Conservation (phyloP, 2,888 invertebrate genomes). For the Empis livida region DNA sequence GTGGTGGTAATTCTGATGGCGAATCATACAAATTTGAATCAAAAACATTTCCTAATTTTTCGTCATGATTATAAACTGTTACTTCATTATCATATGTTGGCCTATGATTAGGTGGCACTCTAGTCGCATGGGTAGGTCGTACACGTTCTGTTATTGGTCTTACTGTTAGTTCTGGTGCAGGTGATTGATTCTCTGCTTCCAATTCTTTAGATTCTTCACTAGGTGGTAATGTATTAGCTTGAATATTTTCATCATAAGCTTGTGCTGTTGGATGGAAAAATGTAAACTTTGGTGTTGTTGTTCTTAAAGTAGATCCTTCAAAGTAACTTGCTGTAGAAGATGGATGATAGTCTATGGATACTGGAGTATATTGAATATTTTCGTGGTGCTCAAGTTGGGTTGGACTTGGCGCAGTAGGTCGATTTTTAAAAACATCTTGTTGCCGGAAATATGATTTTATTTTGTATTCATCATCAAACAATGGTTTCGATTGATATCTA, state of each 20-base stretch:
- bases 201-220: constrained; percentile 4
- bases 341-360: constrained; percentile 23
- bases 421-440: constrained; percentile 32
- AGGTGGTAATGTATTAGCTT: constrained; percentile 15
- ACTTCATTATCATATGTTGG: constrained; percentile 14
- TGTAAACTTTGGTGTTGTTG: constrained; percentile 21
- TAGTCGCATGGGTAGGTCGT: constrained; percentile 5
- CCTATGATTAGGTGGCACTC: constrained; percentile 23
- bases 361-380: constrained; percentile 28
- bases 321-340: constrained; percentile 14
- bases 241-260: constrained; percentile 18
- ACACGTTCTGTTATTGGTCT: neutral
- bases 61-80: constrained; percentile 24
- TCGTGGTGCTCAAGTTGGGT: constrained; percentile 20
- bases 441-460: constrained; percentile 35
- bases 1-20: constrained; percentile 42
- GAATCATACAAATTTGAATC: constrained; percentile 40
- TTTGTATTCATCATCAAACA: constrained; percentile 26
- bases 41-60: constrained; percentile 27
- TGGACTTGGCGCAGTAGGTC: constrained; percentile 16
- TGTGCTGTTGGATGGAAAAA: constrained; percentile 25
- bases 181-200: neutral
- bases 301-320: constrained; percentile 16
- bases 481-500: constrained; percentile 12
- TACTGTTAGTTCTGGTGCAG: neutral